Evolutionary conservation across 2,797 vertebrate species (phyloP).

Genomic region (Crocodylus rhombifer): DNA sequence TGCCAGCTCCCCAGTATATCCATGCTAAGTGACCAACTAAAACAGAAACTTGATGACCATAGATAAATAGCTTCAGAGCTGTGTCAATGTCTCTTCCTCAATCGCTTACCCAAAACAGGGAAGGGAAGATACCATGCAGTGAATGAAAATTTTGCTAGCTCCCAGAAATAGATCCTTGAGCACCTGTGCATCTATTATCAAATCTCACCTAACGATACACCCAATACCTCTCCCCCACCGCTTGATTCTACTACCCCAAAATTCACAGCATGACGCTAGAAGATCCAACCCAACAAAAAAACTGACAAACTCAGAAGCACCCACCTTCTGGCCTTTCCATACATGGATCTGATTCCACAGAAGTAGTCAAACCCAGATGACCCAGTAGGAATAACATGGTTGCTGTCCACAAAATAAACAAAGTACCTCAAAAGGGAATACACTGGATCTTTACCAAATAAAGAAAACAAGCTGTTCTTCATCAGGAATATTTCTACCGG

Average conservation of each 20-base stretch:
- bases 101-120: neutral
- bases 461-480: neutral
- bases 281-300: neutral
- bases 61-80: neutral
- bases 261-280: neutral
- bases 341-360: neutral
- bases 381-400: neutral
- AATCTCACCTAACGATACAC: neutral
- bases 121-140: too few relatives aligned
- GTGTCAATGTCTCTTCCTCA: neutral
- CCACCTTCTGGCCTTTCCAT: slow-evolving; percentile 14
- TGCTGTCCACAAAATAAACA: neutral
- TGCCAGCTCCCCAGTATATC: neutral
- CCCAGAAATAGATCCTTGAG: neutral
- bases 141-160: too few relatives aligned
- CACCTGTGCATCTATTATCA: neutral
- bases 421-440: slow-evolving; percentile 23
- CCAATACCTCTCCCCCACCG: neutral
- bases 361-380: neutral
- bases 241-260: neutral
- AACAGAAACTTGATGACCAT: neutral
- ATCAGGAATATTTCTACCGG: neutral
- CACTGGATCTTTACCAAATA: neutral
- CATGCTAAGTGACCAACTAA: neutral
- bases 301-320: neutral